Evolutionary conservation across 1,140 invertebrate species (phyloP), one percentile per base, ranked within the genome.

Genomic region (Cyclargus thomasi): DNA sequence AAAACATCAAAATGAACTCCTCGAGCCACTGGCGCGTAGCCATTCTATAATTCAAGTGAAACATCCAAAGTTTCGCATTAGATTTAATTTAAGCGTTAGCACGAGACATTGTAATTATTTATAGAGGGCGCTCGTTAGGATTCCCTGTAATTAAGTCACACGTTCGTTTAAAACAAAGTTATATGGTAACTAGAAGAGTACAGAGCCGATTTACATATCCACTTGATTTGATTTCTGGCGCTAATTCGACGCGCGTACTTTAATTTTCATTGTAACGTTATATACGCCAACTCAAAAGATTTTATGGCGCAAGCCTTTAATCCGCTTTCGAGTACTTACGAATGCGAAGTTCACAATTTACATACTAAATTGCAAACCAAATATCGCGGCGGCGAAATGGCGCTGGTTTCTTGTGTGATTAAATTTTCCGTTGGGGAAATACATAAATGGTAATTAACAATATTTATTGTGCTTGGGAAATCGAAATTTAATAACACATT

Each of bases 301-400:
- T 80, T 78, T 73, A 76, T 75, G 71, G 77, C 57, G 67, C 18
- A 21, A 20, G 20, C 67, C 66, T 75, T 77, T 80, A 76, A 74
- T 77, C 78, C 74, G 68, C 67, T 76, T 76, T 74, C 64, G 69
- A 75, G 71, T 70, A 76, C 77, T 77, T 75, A 78, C 75, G 77
- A 80, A 77, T 77, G 74, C 78, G 74, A 74, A 74, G 69, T 75
- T 73, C 71, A 74, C 76, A 82, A 82, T 82, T 80, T 82, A 73
- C 78, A 80, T 82, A 74, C 71, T 73, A 82, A 82, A 80, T 82
- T 78, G 72, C 79, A 76, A 80, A 77, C 73, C 80, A 80, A 80
- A 80, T 77, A 77, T 68, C 75, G 73, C 67, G 55, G 10, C 17
- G 55, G 17, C 7, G 55, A 21, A 59, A 59, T 10, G 55, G 53